phyloP scores from a whole-genome alignment of 2,888 invertebrate genomes.

The Bombyx huttoni region DNA sequence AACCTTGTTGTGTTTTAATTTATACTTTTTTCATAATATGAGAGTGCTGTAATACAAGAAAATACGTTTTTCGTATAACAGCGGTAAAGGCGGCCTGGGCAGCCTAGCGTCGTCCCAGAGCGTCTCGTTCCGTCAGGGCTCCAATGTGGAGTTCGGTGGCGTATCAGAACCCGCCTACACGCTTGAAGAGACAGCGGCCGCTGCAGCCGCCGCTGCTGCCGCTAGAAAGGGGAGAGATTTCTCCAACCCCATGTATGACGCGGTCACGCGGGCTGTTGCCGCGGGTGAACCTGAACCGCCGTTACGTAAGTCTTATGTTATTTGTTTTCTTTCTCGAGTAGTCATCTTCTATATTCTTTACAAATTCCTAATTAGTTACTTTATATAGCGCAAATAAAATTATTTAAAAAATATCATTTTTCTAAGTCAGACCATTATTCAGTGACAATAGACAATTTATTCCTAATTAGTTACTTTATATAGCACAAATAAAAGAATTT shows the following conservation, averaged over 20 bases:
- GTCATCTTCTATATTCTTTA: no score
- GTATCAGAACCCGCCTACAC: conserved; percentile 80
- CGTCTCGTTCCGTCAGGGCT: conserved; percentile 93
- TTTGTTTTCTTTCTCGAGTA: neutral
- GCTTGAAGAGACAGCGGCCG: conserved; percentile 74
- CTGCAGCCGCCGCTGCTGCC: neutral
- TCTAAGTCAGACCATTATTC: no score
- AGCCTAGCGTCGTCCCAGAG: conserved; percentile 89
- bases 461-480: no score
- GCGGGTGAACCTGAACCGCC: conserved; percentile 38
- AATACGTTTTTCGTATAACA: conserved; percentile 23
- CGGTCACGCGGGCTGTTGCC: conserved; percentile 77
- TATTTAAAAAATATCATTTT: no score
- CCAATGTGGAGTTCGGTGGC: conserved; percentile 90
- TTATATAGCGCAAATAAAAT: no score
- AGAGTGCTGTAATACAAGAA: no score
- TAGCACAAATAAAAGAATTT: no score
- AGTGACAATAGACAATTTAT: no score
- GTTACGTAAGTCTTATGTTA: conserved; percentile 29
- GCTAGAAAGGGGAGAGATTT: conserved; percentile 88
- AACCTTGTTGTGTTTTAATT: no score
- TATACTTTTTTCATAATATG: no score
- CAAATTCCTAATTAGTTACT: no score
- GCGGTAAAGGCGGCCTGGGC: conserved; percentile 86
- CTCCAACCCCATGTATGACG: conserved; percentile 98